Percentiles rank a stretch among this genome's conserved stretches.
Evolutionary conservation across 2,888 invertebrate species (phyloP).

Genomic region (Papilio protenor): DNA sequence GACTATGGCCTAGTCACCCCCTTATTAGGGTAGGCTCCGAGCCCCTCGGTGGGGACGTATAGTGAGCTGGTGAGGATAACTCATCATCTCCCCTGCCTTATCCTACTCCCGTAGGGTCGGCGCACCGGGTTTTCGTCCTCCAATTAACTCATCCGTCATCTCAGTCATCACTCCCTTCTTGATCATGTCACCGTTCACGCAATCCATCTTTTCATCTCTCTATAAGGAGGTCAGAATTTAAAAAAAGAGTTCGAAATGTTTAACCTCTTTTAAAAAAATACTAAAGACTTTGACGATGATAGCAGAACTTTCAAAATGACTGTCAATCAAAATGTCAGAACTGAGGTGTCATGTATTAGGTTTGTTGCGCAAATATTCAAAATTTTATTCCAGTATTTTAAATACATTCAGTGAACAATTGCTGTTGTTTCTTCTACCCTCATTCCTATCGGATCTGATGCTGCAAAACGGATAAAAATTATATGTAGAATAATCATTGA

Average conservation of each 20-base stretch:
- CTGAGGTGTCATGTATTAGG: conserved; percentile 31
- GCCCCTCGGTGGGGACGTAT: no score
- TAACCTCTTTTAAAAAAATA: not conserved
- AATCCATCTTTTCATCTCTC: not conserved
- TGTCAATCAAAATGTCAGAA: conserved; percentile 40
- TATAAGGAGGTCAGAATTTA: not conserved
- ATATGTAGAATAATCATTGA: conserved; percentile 22
- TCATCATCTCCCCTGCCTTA: no score
- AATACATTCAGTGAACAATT: conserved; percentile 20
- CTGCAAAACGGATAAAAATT: conserved; percentile 10
- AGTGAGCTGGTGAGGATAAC: no score
- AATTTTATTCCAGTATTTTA: conserved; percentile 37
- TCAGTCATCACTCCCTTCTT: no score
- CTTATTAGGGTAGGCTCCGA: no score
- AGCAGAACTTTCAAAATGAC: conserved; percentile 25
- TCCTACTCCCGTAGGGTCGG: no score
- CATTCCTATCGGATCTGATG: conserved; percentile 16
- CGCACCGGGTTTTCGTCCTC: no score
- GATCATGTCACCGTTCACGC: no score
- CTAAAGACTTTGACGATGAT: conserved; percentile 13
- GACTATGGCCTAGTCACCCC: no score
- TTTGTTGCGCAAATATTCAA: conserved; percentile 33
- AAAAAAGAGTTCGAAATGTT: not conserved
- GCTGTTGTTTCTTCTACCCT: conserved; percentile 11
- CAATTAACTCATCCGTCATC: no score